Percentiles rank a stretch among this genome's conserved stretches.
phyloP scores from a whole-genome alignment of 2,888 invertebrate species.

The Acronicta leporina region DNA sequence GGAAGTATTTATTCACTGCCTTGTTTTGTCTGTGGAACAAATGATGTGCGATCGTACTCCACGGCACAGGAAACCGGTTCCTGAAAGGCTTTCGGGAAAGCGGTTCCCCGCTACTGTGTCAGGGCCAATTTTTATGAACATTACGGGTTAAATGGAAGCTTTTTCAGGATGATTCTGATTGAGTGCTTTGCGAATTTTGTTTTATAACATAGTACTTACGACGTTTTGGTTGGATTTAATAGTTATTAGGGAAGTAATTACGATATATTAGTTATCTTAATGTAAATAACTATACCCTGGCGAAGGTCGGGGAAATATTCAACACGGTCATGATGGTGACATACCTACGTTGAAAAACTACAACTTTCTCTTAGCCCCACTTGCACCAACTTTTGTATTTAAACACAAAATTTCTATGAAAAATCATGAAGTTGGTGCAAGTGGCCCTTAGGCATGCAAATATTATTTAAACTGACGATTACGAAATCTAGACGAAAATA shows the following conservation, averaged over 20 bases:
- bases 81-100: slow-evolving; percentile 16
- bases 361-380: too few species aligned
- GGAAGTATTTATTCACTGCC: slow-evolving; percentile 24
- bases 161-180: slow-evolving; percentile 35
- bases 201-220: slow-evolving; percentile 14
- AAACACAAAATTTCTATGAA: too few species aligned
- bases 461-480: too few species aligned
- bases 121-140: slow-evolving; percentile 37
- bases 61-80: slow-evolving; percentile 8
- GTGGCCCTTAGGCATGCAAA: too few species aligned
- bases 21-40: slow-evolving; percentile 37
- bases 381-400: too few species aligned
- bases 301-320: too few species aligned
- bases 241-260: slow-evolving; percentile 8
- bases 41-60: slow-evolving; percentile 27
- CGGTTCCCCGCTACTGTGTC: slow-evolving; percentile 28
- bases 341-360: too few species aligned
- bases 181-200: slow-evolving; percentile 20
- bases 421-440: too few species aligned
- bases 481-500: too few species aligned
- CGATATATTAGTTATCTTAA: not conserved
- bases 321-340: too few species aligned
- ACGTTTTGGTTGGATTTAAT: slow-evolving; percentile 26
- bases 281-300: too few species aligned
- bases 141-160: slow-evolving; percentile 20